These are phyloP conservation scores for Epinotia demarniana DNA, from an alignment of 2,888 invertebrate species.

Conservation along the genomic window DNA sequence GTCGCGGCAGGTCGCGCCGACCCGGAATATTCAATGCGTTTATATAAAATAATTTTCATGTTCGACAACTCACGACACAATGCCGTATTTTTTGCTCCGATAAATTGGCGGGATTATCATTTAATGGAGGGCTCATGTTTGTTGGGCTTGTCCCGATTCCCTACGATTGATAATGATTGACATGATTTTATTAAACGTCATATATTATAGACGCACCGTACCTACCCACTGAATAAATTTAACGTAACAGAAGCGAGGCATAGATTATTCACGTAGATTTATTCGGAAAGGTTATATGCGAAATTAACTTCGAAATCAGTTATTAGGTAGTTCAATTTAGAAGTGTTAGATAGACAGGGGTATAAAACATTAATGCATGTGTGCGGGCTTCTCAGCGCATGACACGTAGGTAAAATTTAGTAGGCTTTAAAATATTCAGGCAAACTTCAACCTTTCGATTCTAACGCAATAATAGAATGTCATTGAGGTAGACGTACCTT, in stretches of 20 bases:
- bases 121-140: conserved; percentile 85
- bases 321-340: conserved; percentile 66
- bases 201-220: conserved; percentile 64
- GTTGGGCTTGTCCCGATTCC: conserved; percentile 79
- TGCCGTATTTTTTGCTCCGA: conserved; percentile 81
- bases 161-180: conserved; percentile 82
- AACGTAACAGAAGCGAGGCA: conserved; percentile 59
- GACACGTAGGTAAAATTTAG: conserved; percentile 69
- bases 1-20: conserved; percentile 68
- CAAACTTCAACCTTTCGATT: conserved; percentile 60
- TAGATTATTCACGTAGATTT: conserved; percentile 71
- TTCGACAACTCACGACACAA: conserved; percentile 83
- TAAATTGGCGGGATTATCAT: conserved; percentile 84
- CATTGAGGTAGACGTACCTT: conserved; percentile 46
- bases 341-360: conserved; percentile 69
- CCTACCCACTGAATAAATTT: conserved; percentile 66
- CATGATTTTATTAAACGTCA: conserved; percentile 82
- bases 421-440: conserved; percentile 65
- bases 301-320: conserved; percentile 72
- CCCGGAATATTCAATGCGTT: conserved; percentile 81
- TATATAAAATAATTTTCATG: conserved; percentile 85
- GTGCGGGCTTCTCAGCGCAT: conserved; percentile 67
- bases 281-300: conserved; percentile 70
- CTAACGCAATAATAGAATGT: conserved; percentile 42
- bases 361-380: conserved; percentile 68